Evolutionary conservation across 2,113 vertebrate species (phyloP), one percentile per base, ranked within the genome.

Genomic region (Dinomys branickii): DNA sequence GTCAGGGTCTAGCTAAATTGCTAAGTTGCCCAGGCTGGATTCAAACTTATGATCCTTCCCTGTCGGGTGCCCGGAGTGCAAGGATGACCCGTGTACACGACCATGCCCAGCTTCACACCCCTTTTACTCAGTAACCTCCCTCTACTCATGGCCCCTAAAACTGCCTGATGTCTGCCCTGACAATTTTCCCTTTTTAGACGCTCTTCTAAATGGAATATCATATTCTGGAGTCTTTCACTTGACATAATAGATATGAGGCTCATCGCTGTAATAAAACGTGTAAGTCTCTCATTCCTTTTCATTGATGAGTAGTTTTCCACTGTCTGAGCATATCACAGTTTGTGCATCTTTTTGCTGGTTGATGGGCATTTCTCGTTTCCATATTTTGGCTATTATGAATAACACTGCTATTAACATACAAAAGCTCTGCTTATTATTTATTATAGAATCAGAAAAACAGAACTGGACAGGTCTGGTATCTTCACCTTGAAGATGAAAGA

Each of bases 361-460:
- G 47, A 54, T 82, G 75, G 69, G 50, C 4, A 82, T 82, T 58
- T 85, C n/a, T n/a, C n/a, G 24, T 63, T 85, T 73, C 69, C 85
- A 11, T 65, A 58, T 63, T 87, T 88, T 50, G 14, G 8, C 33
- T 96, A 8, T 88, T 92, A 71, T n/a, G 20, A 85, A 50, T 63
- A 92, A 67, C 38, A 24, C 17, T 59, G 11, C 69, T 89, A 54
- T n/a, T 77, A 88, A 91, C 50, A 63, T 85, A 54, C 22, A 88
- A 95, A 82, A 87, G 22, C 44, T 73, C 30, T 56, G 41, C 19
- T 78, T 93, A 28, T 78, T 38, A 71, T 61, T 96, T 93, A 87
- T 80, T 84, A 38, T 71, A 41, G 28, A 85, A 91, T 92, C 38
- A 85, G 65, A 95, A 96, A 94, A 95, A 44, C 12, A 69, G 83